Evolutionary conservation across 2,113 vertebrate genomes (phyloP).

Genomic region (Cebidichthys violaceus): DNA sequence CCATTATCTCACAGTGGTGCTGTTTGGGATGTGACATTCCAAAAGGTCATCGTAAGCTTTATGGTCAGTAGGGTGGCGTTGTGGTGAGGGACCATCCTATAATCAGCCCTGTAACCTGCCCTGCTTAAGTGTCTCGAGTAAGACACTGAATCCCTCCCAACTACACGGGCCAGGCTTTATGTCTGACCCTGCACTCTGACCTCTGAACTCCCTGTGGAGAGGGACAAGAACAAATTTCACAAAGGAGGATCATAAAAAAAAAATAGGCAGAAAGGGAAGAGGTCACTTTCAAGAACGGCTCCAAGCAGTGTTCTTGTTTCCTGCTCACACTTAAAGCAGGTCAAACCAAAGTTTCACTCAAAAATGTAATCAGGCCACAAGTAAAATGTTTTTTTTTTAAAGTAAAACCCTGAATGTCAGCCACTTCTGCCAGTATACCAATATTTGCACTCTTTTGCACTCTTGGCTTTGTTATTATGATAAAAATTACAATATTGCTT

Average conservation of each 20-base stretch:
- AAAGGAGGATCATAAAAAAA: conserved; percentile 24
- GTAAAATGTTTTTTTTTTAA: conserved; percentile 57
- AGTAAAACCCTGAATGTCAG: conserved; percentile 63
- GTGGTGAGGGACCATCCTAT: conserved; percentile 49
- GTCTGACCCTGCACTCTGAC: conserved; percentile 40
- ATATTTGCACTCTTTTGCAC: conserved; percentile 51
- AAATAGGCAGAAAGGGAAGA: conserved; percentile 19
- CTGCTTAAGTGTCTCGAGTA: conserved; percentile 39
- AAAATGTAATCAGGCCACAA: conserved; percentile 55
- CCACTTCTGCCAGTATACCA: conserved; percentile 42
- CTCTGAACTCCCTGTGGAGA: conserved; percentile 46
- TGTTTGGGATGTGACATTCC: conserved; percentile 65
- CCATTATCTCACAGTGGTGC: conserved; percentile 61
- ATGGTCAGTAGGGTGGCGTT: conserved; percentile 37
- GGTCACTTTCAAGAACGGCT: conserved; percentile 65
- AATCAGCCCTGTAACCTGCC: conserved; percentile 60
- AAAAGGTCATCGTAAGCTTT: conserved; percentile 70
- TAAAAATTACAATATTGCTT: conserved; percentile 1
- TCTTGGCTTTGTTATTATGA: conserved; percentile 45
- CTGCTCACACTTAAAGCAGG: conserved; percentile 55
- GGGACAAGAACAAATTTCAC: conserved; percentile 43
- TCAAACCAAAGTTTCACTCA: conserved; percentile 66
- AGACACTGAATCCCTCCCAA: conserved; percentile 43
- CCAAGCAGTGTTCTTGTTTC: conserved; percentile 37
- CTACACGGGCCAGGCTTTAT: conserved; percentile 28